Evolutionary conservation across 1,140 invertebrate species (phyloP).

Genomic region (Platyscapa corneri): DNA sequence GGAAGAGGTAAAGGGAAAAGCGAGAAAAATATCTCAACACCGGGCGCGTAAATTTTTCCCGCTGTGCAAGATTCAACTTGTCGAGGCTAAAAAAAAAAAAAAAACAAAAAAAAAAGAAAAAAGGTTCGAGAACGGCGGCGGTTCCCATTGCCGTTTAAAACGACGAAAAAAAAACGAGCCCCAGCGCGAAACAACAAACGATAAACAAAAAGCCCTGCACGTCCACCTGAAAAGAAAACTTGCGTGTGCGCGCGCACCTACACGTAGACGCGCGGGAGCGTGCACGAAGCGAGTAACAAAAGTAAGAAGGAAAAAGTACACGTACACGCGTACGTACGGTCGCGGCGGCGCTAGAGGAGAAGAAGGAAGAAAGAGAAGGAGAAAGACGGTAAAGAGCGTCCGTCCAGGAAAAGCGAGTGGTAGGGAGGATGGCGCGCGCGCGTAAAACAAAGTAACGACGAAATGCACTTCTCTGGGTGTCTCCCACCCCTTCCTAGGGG

Average conservation of each 20-base stretch:
- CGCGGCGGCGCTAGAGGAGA: conserved; percentile 14
- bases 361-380: conserved; percentile 34
- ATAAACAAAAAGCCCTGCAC: neutral
- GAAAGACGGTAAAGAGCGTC: conserved; percentile 53
- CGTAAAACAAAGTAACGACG: conserved; percentile 75
- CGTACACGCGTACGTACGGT: neutral
- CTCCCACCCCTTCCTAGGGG: neutral
- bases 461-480: conserved; percentile 67
- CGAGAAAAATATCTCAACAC: too few relatives aligned
- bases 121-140: too few relatives aligned
- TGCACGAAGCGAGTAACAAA: neutral
- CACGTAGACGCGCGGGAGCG: neutral
- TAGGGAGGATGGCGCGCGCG: conserved; percentile 46
- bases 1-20: neutral
- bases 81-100: too few relatives aligned
- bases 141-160: too few relatives aligned
- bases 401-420: conserved; percentile 46
- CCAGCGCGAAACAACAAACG: neutral
- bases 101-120: too few relatives aligned
- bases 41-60: too few relatives aligned
- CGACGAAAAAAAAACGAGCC: neutral
- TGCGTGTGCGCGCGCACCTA: neutral
- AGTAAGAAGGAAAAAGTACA: conserved; percentile 37
- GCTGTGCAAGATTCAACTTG: too few relatives aligned
- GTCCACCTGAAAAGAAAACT: neutral